Conservation (phyloP, 2,797 vertebrate genomes). For the Taeniopygia guttata region DNA sequence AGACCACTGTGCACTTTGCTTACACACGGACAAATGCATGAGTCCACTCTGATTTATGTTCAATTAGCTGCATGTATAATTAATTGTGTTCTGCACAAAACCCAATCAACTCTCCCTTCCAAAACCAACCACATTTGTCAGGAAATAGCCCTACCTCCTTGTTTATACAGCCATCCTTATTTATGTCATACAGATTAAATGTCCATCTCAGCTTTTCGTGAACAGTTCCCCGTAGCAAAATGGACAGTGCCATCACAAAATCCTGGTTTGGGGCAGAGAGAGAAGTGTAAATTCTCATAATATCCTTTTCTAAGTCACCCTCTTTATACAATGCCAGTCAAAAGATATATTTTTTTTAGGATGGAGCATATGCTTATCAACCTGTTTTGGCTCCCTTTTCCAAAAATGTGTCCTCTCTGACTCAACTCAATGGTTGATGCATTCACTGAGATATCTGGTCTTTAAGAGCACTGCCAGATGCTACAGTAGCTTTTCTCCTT, state of each 20-base stretch:
- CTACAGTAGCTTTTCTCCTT: background rate
- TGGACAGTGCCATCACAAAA: constrained; percentile 93
- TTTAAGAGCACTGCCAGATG: background rate
- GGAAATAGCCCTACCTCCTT: constrained; percentile 83
- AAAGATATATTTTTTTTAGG: background rate
- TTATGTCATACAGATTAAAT: constrained; percentile 97
- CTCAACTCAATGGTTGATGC: background rate
- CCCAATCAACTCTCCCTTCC: background rate
- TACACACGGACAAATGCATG: background rate
- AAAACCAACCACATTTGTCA: background rate
- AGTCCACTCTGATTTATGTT: background rate
- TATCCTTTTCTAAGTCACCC: background rate
- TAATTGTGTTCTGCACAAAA: background rate
- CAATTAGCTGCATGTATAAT: background rate
- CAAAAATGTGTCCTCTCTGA: background rate
- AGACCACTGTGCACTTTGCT: background rate
- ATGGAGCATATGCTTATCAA: background rate
- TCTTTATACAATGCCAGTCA: background rate
- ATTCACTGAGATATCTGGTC: accelerated
- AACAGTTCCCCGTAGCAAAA: constrained; percentile 89
- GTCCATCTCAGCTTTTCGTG: constrained; percentile 97
- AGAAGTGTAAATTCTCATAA: background rate
- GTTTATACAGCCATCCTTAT: constrained; percentile 95
- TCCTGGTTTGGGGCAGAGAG: constrained; percentile 78
- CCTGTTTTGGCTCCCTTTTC: background rate